A percentile compares a stretch with the other conserved stretches of the same genome.
These are phyloP conservation scores for Euleptes europaea DNA, from an alignment of 2,113 vertebrate genomes.

Conservation along the genomic window DNA sequence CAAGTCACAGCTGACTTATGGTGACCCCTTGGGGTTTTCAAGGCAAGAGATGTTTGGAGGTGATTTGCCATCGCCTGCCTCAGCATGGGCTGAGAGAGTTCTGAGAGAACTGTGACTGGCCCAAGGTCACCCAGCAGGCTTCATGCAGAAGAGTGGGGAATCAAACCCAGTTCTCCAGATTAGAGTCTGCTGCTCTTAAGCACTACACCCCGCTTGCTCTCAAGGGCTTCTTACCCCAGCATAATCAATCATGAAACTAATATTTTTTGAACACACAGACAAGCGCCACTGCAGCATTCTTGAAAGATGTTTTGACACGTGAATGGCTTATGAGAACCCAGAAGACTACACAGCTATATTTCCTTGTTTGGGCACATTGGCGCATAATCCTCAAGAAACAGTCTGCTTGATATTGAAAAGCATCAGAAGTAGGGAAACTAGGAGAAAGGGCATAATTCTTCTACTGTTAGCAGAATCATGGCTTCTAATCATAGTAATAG, in stretches of 20 bases:
- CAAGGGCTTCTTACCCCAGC: background rate
- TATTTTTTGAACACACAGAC: background rate
- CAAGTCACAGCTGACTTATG: no score
- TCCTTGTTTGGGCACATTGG: background rate
- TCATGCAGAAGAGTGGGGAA: no score
- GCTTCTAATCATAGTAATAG: background rate
- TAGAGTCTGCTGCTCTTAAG: no score
- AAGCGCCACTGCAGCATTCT: background rate
- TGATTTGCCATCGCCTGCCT: no score
- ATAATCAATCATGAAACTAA: background rate
- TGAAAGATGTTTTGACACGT: background rate
- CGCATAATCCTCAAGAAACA: background rate
- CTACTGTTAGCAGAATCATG: background rate
- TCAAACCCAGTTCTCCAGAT: no score
- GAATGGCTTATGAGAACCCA: background rate
- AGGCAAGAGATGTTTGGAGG: no score
- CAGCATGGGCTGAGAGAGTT: no score
- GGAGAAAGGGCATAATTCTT: background rate
- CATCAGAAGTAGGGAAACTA: background rate
- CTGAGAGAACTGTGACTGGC: no score
- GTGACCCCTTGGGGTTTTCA: no score
- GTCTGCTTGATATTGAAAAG: background rate
- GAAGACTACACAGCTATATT: background rate
- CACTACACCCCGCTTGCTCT: no score
- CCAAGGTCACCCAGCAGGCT: no score